phyloP scores from a whole-genome alignment of 2,797 vertebrate species.

The Acanthopagrus latus region DNA sequence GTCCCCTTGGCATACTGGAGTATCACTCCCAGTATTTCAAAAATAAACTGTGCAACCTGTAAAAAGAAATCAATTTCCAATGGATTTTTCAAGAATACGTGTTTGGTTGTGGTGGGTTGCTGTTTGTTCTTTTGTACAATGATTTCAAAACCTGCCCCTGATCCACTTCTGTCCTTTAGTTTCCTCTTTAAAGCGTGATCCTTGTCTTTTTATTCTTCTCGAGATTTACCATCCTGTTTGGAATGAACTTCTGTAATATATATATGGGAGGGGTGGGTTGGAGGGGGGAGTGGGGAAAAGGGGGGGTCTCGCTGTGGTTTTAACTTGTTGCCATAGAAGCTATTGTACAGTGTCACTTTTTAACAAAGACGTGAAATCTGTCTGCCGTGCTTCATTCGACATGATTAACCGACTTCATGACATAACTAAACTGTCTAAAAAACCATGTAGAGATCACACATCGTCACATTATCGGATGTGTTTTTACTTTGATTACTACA shows the following conservation, averaged over 20 bases:
- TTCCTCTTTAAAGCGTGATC: slow-evolving; percentile 63
- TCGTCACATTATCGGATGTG: slow-evolving; percentile 64
- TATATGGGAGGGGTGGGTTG: slow-evolving; percentile 38
- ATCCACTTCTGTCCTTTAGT: slow-evolving; percentile 61
- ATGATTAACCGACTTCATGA: slow-evolving; percentile 69
- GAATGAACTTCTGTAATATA: slow-evolving; percentile 81
- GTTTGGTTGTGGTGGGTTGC: slow-evolving; percentile 90
- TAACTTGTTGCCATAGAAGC: slow-evolving; percentile 79
- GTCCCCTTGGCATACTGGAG: slow-evolving; percentile 73
- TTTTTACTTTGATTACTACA: slow-evolving; percentile 76
- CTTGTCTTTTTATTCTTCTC: slow-evolving; percentile 76
- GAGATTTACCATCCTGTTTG: slow-evolving; percentile 76
- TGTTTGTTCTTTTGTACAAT: slow-evolving; percentile 85
- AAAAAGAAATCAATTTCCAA: slow-evolving; percentile 88
- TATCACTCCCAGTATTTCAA: slow-evolving; percentile 76
- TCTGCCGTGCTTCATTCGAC: slow-evolving; percentile 77
- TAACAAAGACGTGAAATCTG: slow-evolving; percentile 79
- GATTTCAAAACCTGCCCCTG: slow-evolving; percentile 71
- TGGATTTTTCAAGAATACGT: slow-evolving; percentile 88
- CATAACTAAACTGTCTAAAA: slow-evolving; percentile 68
- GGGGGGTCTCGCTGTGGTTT: slow-evolving; percentile 77
- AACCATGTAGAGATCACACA: slow-evolving; percentile 57
- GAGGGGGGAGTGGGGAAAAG: slow-evolving; percentile 32
- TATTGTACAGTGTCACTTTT: slow-evolving; percentile 88
- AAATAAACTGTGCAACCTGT: slow-evolving; percentile 93